Percentiles rank a stretch among this genome's conserved stretches.
Conservation (phyloP, 2,113 vertebrate genomes). For the Aplodontia rufa region DNA sequence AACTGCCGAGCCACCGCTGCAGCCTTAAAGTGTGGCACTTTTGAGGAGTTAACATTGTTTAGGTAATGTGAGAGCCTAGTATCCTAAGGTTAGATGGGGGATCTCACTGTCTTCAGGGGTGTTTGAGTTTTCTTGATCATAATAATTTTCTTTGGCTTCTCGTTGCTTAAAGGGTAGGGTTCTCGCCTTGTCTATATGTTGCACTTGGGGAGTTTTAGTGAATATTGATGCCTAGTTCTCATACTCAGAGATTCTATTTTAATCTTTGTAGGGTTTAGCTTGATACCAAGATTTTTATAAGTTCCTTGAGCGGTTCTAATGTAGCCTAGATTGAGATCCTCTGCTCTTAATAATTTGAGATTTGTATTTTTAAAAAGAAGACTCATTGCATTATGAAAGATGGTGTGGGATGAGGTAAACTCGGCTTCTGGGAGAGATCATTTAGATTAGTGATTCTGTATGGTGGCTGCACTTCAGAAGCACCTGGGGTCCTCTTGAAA, state of each 20-base stretch:
- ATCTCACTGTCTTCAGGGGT: neutral
- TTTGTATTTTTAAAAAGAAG: neutral
- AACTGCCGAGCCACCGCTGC: too few relatives aligned
- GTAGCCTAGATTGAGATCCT: neutral
- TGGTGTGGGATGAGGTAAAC: neutral
- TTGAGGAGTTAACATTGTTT: neutral
- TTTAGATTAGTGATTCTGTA: neutral
- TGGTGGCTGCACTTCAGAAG: neutral
- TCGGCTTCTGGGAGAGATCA: neutral
- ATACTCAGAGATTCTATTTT: neutral
- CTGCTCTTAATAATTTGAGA: neutral
- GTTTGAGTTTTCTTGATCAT: neutral
- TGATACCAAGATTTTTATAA: constrained; percentile 8
- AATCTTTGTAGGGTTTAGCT: neutral
- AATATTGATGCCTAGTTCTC: neutral
- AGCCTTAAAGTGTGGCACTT: too few relatives aligned
- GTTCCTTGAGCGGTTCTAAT: neutral
- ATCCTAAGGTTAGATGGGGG: neutral
- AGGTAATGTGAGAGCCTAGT: neutral
- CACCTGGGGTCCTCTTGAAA: neutral
- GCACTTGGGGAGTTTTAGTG: neutral
- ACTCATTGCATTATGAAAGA: neutral
- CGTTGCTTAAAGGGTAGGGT: neutral
- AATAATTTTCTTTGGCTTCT: neutral
- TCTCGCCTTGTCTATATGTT: neutral